phyloP scores from a whole-genome alignment of 2,797 vertebrate genomes.

The Cossypha polioptera region DNA sequence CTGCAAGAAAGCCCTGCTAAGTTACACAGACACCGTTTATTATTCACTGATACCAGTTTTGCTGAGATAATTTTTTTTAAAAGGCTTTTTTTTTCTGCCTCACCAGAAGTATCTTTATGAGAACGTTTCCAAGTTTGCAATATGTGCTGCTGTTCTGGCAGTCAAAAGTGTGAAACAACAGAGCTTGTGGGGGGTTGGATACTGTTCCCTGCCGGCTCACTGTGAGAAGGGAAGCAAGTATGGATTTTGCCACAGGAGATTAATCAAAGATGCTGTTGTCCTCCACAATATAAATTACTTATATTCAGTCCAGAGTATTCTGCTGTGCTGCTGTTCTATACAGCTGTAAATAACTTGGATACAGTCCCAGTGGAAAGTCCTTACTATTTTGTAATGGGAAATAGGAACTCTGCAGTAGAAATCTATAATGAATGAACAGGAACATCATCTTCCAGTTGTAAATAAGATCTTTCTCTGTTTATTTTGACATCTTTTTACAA shows the following conservation, averaged over 20 bases:
- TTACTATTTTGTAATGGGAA: slow-evolving; percentile 68
- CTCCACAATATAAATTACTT: slow-evolving; percentile 59
- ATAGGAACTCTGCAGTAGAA: slow-evolving; percentile 61
- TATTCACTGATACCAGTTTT: neutral
- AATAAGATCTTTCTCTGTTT: slow-evolving; percentile 76
- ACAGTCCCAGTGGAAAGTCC: slow-evolving; percentile 45
- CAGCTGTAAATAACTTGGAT: slow-evolving; percentile 66
- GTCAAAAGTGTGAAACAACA: neutral
- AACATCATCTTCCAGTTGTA: slow-evolving; percentile 70
- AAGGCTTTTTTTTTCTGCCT: neutral
- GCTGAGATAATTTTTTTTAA: neutral
- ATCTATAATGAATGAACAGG: slow-evolving; percentile 67
- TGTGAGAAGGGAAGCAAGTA: slow-evolving; percentile 14
- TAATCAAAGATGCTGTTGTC: slow-evolving; percentile 56
- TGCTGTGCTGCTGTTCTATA: slow-evolving; percentile 62
- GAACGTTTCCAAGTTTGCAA: neutral
- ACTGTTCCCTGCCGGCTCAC: neutral
- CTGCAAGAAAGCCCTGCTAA: neutral
- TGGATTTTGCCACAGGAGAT: slow-evolving; percentile 56
- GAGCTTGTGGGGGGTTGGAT: neutral
- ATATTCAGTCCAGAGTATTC: slow-evolving; percentile 42
- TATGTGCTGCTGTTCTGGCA: neutral
- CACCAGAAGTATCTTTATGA: neutral
- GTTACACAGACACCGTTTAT: neutral
- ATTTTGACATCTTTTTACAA: slow-evolving; percentile 82